Base-by-base conservation (phyloP, 2,888 invertebrate genomes). In the Saturnia japonica region DNA sequence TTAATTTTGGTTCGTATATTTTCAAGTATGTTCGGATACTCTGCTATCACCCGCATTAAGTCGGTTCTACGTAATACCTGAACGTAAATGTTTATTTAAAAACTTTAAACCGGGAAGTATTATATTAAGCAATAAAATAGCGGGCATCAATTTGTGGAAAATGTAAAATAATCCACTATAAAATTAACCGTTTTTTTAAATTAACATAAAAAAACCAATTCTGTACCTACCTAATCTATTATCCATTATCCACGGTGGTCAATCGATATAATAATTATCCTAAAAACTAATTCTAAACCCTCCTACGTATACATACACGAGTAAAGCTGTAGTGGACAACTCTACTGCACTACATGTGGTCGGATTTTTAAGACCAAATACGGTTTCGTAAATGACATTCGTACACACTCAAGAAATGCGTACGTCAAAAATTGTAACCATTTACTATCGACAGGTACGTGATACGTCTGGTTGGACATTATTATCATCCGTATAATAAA, bases 1-100 rank as follows among this genome's bases (percentile, higher is more conserved):
- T 78, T 76, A 25, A 92, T 87, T 77, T 85, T 87, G 0, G 74
- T 71, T 4, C 89, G 83, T 68, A 91, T 85, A 22, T 79, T 74
- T 34, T 85, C 78, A 25, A 89, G 81, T 82, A 86, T 84, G 1
- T 16, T 47, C 0, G 92, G 90, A 74, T 93, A 88, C 72, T 93
- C 93, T 0, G 82, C 75, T 83, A 92, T 89, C 2, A 85, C 88
- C 72, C 90, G 81, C 88, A 94, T 88, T 68, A 94, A 93, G 75
- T 93, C 92, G 1, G 91, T 91, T 72, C 93, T 81, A 14, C 83
- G 85, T 70, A 93, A 82, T 69, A 91, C 88, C 93, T 93, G 22
- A 67, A 70, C 60, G 51, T 68, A 62, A 71, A 67, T 68, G 16
- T 70, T 1, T 22, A n/a, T n/a, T n/a, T 54, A 11, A 11, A 8